A percentile compares a stretch with the other conserved stretches of the same genome.
phyloP scores from a whole-genome alignment of 2,113 vertebrate species.

The Himantopus leucocephalus region DNA sequence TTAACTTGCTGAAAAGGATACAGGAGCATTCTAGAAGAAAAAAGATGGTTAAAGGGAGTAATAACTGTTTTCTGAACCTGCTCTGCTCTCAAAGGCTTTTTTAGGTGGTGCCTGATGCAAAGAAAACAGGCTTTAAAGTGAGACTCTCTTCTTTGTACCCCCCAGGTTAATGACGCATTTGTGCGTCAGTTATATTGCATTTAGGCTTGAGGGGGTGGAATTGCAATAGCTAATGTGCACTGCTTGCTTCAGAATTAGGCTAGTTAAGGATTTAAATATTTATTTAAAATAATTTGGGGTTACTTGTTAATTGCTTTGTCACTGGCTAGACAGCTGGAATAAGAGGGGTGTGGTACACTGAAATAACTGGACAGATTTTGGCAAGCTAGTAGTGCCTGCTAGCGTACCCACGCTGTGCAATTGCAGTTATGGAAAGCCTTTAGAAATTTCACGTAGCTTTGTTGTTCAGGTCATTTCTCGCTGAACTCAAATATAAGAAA shows the following conservation, averaged over 20 bases:
- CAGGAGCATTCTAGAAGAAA: conserved; percentile 35
- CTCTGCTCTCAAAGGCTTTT: neutral
- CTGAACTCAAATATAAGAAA: neutral
- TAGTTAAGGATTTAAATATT: neutral
- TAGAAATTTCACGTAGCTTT: conserved; percentile 3
- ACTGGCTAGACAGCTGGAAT: neutral
- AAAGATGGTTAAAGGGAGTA: neutral
- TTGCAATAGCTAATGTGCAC: neutral
- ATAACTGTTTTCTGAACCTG: neutral
- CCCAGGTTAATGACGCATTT: neutral
- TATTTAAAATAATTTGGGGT: neutral
- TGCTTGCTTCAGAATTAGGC: neutral
- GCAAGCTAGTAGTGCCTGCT: neutral
- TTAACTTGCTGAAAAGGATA: neutral
- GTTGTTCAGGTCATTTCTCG: neutral
- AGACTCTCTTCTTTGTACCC: neutral
- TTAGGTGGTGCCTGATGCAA: neutral
- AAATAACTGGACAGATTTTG: conserved; percentile 13
- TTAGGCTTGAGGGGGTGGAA: conserved; percentile 23
- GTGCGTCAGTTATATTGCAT: neutral
- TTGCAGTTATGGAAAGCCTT: neutral
- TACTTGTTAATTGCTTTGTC: conserved; percentile 27
- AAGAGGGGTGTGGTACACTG: conserved; percentile 27
- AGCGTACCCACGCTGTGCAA: neutral
- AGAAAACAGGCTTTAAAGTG: neutral